Base-by-base conservation (phyloP, 1,140 invertebrate species). In the Rhyzopertha dominica region DNA sequence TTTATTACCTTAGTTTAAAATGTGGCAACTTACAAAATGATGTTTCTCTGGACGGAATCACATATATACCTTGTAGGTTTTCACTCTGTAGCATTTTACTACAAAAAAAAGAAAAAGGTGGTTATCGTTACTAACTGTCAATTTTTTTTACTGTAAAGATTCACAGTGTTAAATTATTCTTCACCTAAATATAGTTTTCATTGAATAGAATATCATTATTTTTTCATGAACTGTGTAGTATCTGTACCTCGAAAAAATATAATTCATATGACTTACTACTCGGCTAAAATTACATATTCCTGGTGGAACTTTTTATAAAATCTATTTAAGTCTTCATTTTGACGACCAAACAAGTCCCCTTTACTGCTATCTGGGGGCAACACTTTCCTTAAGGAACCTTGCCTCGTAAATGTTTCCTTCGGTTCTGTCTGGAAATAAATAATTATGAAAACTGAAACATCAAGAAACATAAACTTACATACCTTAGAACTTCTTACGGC, bases 71-170 rank as follows among this genome's bases (percentile, higher is more conserved):
- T 59, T 81, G 80, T 24, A 94, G 67, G 64, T 87, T 85, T 72
- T 93, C 87, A 40, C 82, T 84, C 60, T 85, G 81, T 37, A 93
- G 71, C 74, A 90, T 82, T 65, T 90, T 84, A 68, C 89, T 93
- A 59, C 56, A 82, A 79, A 51, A 62, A 56, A 63, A 56, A 36
- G 49, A 42, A 51, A 49, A 20, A 42, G 12, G 47, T 26, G 12
- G 39, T 48, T 43, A 29, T 9, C 20, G 8, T 32, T 13, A 20
- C 9, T 1, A 35, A 28, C n/a, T 53, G 18, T 43, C n/a, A n/a
- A n/a, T 30, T 14, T 34, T 28, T 43, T 43, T 41, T 36, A 9
- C 17, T 31, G 29, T 34, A 35, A 20, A 22, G 10, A 18, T 7
- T 13, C 5, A 22, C 35, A 12, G 36, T 19, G 20, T 18, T 39